Evolutionary conservation across 2,113 vertebrate genomes (phyloP).

Genomic region (Pomatostomus ruficeps): DNA sequence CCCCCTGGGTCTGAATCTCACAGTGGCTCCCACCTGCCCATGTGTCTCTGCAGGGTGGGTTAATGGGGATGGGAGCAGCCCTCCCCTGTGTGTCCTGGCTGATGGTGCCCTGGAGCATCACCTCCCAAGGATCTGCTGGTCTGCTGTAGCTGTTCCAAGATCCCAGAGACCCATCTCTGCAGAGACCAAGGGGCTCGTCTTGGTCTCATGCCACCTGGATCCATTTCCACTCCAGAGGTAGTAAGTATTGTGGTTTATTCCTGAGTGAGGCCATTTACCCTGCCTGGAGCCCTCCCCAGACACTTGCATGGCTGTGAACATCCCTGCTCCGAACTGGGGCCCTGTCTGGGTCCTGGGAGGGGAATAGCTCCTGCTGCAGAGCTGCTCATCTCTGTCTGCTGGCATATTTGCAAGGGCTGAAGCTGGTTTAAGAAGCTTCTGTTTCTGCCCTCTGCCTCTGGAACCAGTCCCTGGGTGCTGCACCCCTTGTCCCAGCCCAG

Average conservation of each 20-base stretch:
- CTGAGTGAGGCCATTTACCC: neutral
- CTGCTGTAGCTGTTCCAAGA: neutral
- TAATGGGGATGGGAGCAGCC: neutral
- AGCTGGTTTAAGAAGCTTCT: neutral
- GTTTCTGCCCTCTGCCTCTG: neutral
- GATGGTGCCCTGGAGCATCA: too few species aligned
- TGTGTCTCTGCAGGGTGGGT: neutral
- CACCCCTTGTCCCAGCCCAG: accelerated
- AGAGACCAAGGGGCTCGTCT: neutral
- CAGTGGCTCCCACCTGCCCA: neutral
- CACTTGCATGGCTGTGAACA: accelerated
- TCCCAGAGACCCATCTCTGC: neutral
- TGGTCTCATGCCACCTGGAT: neutral
- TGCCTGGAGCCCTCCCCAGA: neutral
- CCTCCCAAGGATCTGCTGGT: neutral
- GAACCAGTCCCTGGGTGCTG: neutral
- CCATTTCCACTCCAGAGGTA: neutral
- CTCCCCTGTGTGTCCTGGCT: neutral
- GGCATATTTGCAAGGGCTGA: neutral
- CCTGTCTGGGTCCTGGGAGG: neutral
- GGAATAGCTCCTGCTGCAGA: neutral
- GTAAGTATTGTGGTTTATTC: neutral
- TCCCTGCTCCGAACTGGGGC: neutral
- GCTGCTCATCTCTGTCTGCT: neutral
- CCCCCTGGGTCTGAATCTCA: neutral